Conservation (phyloP, 2,797 vertebrate species). For the Lepilemur septentrionalis region DNA sequence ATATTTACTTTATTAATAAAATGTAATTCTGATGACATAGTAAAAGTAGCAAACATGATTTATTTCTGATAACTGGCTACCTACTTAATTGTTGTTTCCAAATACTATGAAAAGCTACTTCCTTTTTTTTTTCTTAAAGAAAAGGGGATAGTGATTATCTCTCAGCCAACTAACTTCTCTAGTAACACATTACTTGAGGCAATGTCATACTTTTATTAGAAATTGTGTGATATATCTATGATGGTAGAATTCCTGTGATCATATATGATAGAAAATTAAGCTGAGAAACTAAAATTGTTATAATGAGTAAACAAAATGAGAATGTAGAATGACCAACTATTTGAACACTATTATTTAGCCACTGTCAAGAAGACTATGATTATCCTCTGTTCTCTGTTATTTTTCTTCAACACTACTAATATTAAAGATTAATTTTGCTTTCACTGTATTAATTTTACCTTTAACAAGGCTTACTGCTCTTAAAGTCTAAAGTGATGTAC, state of each 20-base stretch:
- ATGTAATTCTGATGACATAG: not conserved
- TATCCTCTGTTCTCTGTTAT: not conserved
- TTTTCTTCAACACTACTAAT: not conserved
- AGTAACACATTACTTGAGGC: not conserved
- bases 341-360: not conserved
- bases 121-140: not conserved
- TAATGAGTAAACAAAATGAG: not conserved
- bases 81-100: not conserved
- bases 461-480: not conserved
- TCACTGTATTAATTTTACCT: not conserved
- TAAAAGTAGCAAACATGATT: not conserved
- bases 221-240: not conserved
- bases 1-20: constrained; percentile 2
- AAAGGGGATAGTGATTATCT: not conserved
- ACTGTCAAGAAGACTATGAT: not conserved
- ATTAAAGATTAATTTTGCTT: not conserved
- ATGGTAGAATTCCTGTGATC: not conserved
- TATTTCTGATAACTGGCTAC: not conserved
- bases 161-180: not conserved
- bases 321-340: not conserved
- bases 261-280: constrained; percentile 7
- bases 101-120: not conserved
- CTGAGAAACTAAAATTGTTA: not conserved
- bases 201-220: not conserved
- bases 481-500: not conserved